A percentile compares a stretch with the other conserved stretches of the same genome.
Conservation (phyloP, 2,113 vertebrate species). For the Rhabdomys dilectus region DNA sequence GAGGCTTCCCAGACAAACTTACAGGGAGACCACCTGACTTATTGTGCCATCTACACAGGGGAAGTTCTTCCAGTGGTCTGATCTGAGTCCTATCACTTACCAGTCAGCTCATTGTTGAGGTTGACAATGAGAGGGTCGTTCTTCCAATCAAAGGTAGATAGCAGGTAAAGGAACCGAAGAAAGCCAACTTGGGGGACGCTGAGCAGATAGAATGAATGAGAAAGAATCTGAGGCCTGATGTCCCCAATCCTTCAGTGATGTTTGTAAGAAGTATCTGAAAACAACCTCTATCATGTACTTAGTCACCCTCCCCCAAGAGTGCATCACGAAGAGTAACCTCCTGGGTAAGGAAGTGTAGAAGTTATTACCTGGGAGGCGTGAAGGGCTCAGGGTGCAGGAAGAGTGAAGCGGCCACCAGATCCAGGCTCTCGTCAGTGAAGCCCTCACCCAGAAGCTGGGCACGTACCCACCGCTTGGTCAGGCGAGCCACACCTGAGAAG, state of each 20-base stretch:
- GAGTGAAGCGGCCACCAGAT: conserved; percentile 94
- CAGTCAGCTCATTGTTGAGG: conserved; percentile 93
- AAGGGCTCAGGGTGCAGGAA: conserved; percentile 95
- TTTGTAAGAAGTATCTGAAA: not conserved
- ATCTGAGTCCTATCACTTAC: conserved; percentile 83
- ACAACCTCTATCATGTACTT: not conserved
- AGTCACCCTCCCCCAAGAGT: not conserved
- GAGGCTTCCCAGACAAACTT: not conserved
- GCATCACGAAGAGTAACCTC: not conserved
- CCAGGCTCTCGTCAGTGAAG: conserved; percentile 93
- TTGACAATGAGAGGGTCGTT: conserved; percentile 95
- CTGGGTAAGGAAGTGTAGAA: not conserved
- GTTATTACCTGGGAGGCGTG: conserved; percentile 92
- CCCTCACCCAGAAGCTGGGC: conserved; percentile 92
- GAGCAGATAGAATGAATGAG: not conserved
- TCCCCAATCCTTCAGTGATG: not conserved
- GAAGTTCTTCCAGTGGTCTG: not conserved
- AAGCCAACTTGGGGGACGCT: conserved; percentile 97
- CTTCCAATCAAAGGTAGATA: conserved; percentile 97
- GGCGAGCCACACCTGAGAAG: conserved; percentile 92
- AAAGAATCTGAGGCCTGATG: not conserved
- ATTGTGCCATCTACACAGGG: not conserved
- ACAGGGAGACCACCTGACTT: not conserved
- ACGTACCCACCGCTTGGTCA: conserved; percentile 95
- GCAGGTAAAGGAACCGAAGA: conserved; percentile 94